Evolutionary conservation across 2,888 invertebrate genomes (phyloP), one percentile per base, ranked within the genome.

Genomic region (Lochmaea crataegi): DNA sequence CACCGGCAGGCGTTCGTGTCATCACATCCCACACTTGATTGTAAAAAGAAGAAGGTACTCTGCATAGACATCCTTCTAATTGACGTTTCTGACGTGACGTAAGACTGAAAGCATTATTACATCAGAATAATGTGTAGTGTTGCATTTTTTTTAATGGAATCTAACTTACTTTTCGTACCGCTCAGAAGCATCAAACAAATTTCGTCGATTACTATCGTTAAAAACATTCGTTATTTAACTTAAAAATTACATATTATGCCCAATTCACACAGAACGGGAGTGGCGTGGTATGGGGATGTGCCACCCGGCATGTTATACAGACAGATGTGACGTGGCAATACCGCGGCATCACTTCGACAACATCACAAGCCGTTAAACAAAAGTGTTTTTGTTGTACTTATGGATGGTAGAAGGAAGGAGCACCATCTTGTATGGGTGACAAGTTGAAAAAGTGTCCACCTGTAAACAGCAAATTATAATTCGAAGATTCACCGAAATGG

Each of bases 1-100:
- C 94, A 48, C 99, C 99, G 82, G 93, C 92, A 0, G 96, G 94
- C 0, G 97, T 96, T 75, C 96, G 91, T 75, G 94, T 89, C 78
- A 99, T 88, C 72, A 99, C 95, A 85, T 97, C 95, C 98, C 99
- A 99, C 0, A 99, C 97, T 87, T 95, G 93, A 82, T 95, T 94
- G 84, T 99, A 99, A 88, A 99, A 99, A 82, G 95, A 93, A 81
- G 92, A 91, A 0, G 99, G 99, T 3, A 99, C 98, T 69, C 98
- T 91, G 83, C 98, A 98, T 58, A 99, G 88, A 80, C 98, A 97
- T 0, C 99, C 99, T 87, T 99, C 98, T 64, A 99, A 89, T 85
- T 95, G 95, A 26, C 99, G 91, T 65, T 94, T 91, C 85, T 98
- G 96, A 66, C 96, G 88, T 0, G 95, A 92, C 0, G 94, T 94